Conservation (phyloP, 1,140 invertebrate species). For the Bicyclus anynana region DNA sequence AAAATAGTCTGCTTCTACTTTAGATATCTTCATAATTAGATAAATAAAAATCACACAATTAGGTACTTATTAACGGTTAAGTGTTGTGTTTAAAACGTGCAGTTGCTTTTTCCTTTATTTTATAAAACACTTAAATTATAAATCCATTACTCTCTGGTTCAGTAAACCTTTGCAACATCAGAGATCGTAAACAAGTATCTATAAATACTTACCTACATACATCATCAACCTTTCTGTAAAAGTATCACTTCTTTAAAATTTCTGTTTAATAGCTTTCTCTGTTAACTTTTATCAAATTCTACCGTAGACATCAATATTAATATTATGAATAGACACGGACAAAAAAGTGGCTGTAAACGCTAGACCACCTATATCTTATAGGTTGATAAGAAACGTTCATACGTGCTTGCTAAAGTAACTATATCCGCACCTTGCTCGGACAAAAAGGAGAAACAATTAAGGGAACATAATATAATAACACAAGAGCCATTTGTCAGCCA, state of each 20-base stretch:
- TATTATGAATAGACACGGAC: background rate
- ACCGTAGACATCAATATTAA: slow-evolving; percentile 9
- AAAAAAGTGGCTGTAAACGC: slow-evolving; percentile 20
- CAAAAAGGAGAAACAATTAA: slow-evolving; percentile 76
- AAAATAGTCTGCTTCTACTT: background rate
- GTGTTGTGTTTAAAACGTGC: slow-evolving; percentile 17
- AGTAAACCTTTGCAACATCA: slow-evolving; percentile 11
- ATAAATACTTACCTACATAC: background rate
- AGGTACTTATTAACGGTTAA: slow-evolving; percentile 27
- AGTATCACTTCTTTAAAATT: background rate
- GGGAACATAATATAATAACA: slow-evolving; percentile 48
- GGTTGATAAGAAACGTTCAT: slow-evolving; percentile 53
- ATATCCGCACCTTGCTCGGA: slow-evolving; percentile 69
- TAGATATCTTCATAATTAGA: slow-evolving; percentile 26
- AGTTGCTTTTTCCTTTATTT: slow-evolving; percentile 21
- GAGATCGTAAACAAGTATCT: slow-evolving; percentile 10
- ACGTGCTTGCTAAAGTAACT: slow-evolving; percentile 44
- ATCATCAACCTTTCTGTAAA: background rate
- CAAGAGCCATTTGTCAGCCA: slow-evolving; percentile 48
- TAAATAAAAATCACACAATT: slow-evolving; percentile 19
- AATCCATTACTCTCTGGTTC: slow-evolving; percentile 30
- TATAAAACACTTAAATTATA: slow-evolving; percentile 33
- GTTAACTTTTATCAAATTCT: slow-evolving; percentile 8
- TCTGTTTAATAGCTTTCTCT: background rate
- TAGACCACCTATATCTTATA: slow-evolving; percentile 54